These are phyloP conservation scores for Zaprionus gabonicus DNA, from an alignment of 1,140 invertebrate species.

Conservation along the genomic window DNA sequence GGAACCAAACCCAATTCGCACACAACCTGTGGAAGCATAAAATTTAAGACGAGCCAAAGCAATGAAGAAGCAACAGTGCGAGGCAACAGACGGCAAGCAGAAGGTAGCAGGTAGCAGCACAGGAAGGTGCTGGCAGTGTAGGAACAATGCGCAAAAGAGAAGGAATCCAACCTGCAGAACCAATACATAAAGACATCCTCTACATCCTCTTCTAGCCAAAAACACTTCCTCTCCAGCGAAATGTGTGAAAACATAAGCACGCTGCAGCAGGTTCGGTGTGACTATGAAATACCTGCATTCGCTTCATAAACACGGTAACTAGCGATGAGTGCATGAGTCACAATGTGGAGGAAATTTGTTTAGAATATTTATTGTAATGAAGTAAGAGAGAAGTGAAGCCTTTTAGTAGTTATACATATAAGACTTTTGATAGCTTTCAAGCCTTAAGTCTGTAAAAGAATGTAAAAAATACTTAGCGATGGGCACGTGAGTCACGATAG, in stretches of 20 bases:
- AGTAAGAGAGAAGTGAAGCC: background rate
- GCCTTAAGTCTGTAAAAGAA: fast-evolving
- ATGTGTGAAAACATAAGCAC: constrained; percentile 22
- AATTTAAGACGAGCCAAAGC: constrained; percentile 59
- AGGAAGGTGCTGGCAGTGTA: constrained; percentile 10
- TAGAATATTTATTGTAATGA: background rate
- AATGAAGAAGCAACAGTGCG: background rate
- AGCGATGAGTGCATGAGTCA: constrained; percentile 3
- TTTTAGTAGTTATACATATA: background rate
- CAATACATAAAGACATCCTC: constrained; percentile 76
- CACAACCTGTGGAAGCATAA: constrained; percentile 74
- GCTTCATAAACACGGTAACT: background rate
- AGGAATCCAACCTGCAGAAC: constrained; percentile 38
- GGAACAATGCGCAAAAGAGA: constrained; percentile 5
- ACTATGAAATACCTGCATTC: constrained; percentile 17
- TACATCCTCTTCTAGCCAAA: constrained; percentile 61
- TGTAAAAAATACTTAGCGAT: background rate
- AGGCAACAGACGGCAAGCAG: background rate
- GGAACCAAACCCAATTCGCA: constrained; percentile 26
- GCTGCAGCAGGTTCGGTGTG: constrained; percentile 4
- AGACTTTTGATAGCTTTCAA: too few species aligned
- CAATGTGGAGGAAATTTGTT: background rate
- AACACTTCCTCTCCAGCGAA: constrained; percentile 36
- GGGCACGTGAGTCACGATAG: background rate
- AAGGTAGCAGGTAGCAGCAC: background rate